Conservation (phyloP, 2,888 invertebrate species). For the Melanostoma mellinum region DNA sequence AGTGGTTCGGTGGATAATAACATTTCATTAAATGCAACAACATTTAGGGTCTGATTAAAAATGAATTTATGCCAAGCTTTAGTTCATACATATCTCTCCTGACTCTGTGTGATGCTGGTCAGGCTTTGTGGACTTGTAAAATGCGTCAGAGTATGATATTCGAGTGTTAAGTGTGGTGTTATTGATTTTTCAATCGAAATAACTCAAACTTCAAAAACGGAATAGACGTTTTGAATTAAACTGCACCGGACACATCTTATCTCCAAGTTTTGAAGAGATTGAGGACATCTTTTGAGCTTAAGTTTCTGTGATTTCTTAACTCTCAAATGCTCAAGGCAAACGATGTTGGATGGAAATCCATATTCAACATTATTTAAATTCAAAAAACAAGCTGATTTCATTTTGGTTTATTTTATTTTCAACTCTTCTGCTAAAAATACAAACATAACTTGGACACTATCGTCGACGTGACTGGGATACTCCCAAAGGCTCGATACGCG, state of each 20-base stretch:
- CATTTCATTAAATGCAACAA: constrained; percentile 49
- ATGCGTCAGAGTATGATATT: too few species aligned
- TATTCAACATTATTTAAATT: background rate
- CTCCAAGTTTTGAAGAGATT: too few species aligned
- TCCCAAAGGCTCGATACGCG: constrained; percentile 78
- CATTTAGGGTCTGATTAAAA: constrained; percentile 28
- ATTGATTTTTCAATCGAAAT: too few species aligned
- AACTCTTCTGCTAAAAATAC: constrained; percentile 77
- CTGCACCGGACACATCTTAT: too few species aligned
- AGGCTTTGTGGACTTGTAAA: background rate
- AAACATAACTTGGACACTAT: constrained; percentile 76
- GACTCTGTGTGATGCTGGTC: background rate
- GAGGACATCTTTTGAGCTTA: too few species aligned
- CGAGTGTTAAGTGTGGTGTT: too few species aligned
- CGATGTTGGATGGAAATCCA: too few species aligned
- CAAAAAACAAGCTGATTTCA: background rate
- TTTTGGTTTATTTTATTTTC: constrained; percentile 60
- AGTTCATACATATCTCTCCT: background rate
- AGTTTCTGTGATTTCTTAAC: too few species aligned
- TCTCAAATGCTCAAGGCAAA: too few species aligned
- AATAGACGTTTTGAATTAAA: too few species aligned
- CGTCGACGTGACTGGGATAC: constrained; percentile 78
- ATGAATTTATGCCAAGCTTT: constrained; percentile 25
- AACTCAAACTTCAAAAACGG: too few species aligned
- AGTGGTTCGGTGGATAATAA: constrained; percentile 52